Percentiles rank a stretch among this genome's conserved stretches.
phyloP scores from a whole-genome alignment of 2,113 vertebrate genomes.

The Anser brachyrhynchus region DNA sequence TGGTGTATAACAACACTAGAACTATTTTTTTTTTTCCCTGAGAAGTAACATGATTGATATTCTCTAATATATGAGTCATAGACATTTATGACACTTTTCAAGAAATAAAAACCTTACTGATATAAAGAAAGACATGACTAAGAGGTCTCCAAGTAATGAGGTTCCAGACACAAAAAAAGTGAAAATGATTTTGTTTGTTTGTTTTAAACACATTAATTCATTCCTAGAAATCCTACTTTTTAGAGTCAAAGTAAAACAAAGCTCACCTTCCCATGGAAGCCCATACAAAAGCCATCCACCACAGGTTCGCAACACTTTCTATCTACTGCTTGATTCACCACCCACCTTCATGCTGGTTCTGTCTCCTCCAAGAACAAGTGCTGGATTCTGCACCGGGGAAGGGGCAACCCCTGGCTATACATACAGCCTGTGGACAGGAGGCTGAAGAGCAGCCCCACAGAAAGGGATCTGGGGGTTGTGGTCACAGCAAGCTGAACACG shows the following conservation, averaged over 20 bases:
- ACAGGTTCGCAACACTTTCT: neutral
- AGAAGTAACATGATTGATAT: neutral
- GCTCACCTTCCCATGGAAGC: neutral
- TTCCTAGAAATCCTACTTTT: neutral
- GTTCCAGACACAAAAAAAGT: neutral
- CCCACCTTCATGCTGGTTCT: neutral
- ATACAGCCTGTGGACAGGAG: too few species aligned
- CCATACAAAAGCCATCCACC: neutral
- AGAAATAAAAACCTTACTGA: neutral
- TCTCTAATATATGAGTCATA: neutral
- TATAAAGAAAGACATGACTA: neutral
- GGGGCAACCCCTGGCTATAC: too few species aligned
- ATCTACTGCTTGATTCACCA: neutral
- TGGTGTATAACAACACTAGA: neutral
- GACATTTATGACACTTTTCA: neutral
- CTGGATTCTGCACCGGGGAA: too few species aligned
- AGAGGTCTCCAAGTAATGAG: neutral
- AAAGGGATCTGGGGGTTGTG: too few species aligned
- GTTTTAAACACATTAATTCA: neutral
- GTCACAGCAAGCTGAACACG: too few species aligned
- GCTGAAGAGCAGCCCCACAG: too few species aligned
- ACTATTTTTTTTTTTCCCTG: neutral
- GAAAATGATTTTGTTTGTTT: neutral
- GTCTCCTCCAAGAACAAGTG: too few species aligned
- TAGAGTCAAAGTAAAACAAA: neutral